These are phyloP conservation scores for Drosophila teissieri DNA, from an alignment of 1,140 invertebrate genomes.

Conservation along the genomic window DNA sequence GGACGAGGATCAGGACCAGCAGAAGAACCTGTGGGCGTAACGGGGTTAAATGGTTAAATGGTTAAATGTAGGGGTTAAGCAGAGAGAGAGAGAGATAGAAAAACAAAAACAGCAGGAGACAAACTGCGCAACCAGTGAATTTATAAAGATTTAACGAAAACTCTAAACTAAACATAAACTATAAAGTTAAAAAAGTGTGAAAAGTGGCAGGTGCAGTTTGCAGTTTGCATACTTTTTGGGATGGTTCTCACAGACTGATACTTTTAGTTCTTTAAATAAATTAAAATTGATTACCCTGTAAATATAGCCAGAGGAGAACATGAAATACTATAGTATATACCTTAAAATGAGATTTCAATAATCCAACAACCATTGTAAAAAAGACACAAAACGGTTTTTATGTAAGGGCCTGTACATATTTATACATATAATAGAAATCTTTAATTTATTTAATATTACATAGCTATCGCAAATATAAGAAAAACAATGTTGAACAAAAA, in stretches of 20 bases:
- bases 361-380: conserved; percentile 44
- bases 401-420: conserved; percentile 50
- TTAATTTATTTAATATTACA: conserved; percentile 66
- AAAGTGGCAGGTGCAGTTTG: conserved; percentile 14
- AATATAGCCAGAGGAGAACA: conserved; percentile 29
- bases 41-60: conserved; percentile 18
- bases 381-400: conserved; percentile 36
- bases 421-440: conserved; percentile 16
- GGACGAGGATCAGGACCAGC: conserved; percentile 60
- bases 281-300: conserved; percentile 48
- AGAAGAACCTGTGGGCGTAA: conserved; percentile 75
- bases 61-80: conserved; percentile 1
- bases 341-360: conserved; percentile 18
- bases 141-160: conserved; percentile 52
- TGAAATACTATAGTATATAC: conserved; percentile 2
- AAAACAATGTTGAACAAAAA: conserved; percentile 48
- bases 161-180: conserved; percentile 39
- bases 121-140: conserved; percentile 77
- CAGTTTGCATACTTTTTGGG: conserved; percentile 45
- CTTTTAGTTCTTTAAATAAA: conserved; percentile 69
- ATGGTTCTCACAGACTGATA: conserved; percentile 75
- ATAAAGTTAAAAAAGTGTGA: conserved; percentile 18
- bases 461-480: conserved; percentile 13
- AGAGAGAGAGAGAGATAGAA: background rate
- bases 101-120: conserved; percentile 42